Evolutionary conservation across 2,888 invertebrate species (phyloP).

Genomic region (Autographa pulchrina): DNA sequence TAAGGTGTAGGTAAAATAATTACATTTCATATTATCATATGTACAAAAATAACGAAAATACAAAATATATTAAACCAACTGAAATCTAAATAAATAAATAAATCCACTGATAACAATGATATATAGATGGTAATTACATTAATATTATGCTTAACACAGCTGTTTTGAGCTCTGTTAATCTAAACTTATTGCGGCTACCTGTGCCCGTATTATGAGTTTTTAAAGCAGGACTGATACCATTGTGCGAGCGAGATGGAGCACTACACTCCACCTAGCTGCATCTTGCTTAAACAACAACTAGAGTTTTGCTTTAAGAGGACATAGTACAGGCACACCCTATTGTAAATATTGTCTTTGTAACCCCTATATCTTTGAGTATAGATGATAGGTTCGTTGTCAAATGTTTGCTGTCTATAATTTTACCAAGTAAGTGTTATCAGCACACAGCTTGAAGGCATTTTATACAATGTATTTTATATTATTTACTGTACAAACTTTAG

Average conservation of each 20-base stretch:
- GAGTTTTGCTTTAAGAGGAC: too few species aligned
- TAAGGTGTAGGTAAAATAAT: too few species aligned
- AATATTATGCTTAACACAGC: constrained; percentile 5
- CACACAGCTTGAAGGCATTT: background rate
- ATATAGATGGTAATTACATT: background rate
- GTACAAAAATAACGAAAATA: background rate
- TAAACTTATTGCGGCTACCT: background rate
- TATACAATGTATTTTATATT: background rate
- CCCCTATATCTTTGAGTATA: background rate
- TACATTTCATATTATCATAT: background rate
- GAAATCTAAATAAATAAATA: too few species aligned
- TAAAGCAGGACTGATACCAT: too few species aligned
- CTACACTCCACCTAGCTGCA: too few species aligned
- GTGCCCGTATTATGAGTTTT: background rate
- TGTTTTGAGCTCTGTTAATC: background rate
- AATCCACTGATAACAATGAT: background rate
- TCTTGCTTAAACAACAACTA: too few species aligned
- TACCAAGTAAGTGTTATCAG: background rate
- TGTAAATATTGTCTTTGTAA: background rate
- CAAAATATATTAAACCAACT: background rate
- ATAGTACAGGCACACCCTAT: too few species aligned
- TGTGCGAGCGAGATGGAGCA: too few species aligned
- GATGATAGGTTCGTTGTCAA: background rate
- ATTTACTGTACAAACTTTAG: background rate
- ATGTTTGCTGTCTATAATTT: constrained; percentile 4